These are phyloP conservation scores for Neoniphon sammara DNA, from an alignment of 2,797 vertebrate species.

Conservation along the genomic window DNA sequence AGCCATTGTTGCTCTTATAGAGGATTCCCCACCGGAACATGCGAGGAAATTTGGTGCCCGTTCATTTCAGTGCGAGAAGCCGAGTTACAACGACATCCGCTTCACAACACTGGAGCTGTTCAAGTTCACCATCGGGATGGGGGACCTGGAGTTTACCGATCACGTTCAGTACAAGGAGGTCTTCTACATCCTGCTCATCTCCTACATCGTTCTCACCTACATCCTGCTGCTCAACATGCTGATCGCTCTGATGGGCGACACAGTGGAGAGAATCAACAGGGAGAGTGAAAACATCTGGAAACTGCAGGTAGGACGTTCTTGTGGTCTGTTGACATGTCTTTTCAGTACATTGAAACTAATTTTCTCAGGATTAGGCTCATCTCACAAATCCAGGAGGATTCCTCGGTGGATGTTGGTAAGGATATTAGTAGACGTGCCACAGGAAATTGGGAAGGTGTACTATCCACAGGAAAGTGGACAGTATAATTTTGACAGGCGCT, in stretches of 20 bases:
- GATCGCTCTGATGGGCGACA: slow-evolving; percentile 91
- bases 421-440: neutral
- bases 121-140: slow-evolving; percentile 97
- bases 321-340: neutral
- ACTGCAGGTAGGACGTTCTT: slow-evolving; percentile 85
- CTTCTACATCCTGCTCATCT: slow-evolving; percentile 88
- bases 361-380: no score
- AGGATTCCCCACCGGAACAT: neutral
- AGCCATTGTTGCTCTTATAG: slow-evolving; percentile 67
- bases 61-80: slow-evolving; percentile 44
- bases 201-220: slow-evolving; percentile 90
- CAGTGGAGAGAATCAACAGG: slow-evolving; percentile 80
- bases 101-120: slow-evolving; percentile 89
- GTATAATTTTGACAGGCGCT: no score
- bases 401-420: neutral
- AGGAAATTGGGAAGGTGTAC: no score
- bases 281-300: slow-evolving; percentile 91
- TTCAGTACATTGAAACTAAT: no score
- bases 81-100: slow-evolving; percentile 77
- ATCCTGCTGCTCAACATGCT: slow-evolving; percentile 95
- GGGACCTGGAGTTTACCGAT: slow-evolving; percentile 89
- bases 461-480: no score
- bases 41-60: neutral
- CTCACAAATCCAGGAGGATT: no score
- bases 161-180: slow-evolving; percentile 84